These are phyloP conservation scores for Patella vulgata DNA, from an alignment of 1,140 invertebrate species.

Conservation along the genomic window DNA sequence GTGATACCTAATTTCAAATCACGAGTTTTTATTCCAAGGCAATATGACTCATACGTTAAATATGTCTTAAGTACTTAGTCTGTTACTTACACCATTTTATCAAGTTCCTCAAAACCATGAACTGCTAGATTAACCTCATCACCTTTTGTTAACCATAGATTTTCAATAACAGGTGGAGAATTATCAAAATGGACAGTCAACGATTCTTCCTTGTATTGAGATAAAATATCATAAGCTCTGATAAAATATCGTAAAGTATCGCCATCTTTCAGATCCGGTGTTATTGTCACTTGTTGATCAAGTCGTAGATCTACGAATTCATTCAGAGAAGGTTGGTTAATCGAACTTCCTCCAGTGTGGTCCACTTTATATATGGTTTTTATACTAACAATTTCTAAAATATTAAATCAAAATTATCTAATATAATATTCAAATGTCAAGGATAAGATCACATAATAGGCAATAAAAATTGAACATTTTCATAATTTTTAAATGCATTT, in stretches of 20 bases:
- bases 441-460: no score
- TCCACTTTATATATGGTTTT: conserved; percentile 7
- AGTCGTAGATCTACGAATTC: neutral
- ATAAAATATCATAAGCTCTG: conserved; percentile 19
- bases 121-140: conserved; percentile 23
- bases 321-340: neutral
- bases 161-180: conserved; percentile 35
- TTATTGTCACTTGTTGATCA: neutral
- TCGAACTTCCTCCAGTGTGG: conserved; percentile 8
- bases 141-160: conserved; percentile 40
- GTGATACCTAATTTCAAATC: neutral
- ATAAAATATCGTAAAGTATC: conserved; percentile 24
- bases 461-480: no score
- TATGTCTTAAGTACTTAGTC: no score
- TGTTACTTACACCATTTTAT: conserved; percentile 39
- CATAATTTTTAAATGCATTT: no score
- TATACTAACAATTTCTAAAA: conserved; percentile 14
- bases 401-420: neutral
- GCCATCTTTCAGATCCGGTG: conserved; percentile 15
- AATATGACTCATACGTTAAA: no score
- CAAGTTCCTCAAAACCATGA: conserved; percentile 28
- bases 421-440: neutral
- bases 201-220: conserved; percentile 21
- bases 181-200: conserved; percentile 30
- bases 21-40: neutral